phyloP scores from a whole-genome alignment of 1,140 invertebrate genomes.

The Hylyphantes graminicola region DNA sequence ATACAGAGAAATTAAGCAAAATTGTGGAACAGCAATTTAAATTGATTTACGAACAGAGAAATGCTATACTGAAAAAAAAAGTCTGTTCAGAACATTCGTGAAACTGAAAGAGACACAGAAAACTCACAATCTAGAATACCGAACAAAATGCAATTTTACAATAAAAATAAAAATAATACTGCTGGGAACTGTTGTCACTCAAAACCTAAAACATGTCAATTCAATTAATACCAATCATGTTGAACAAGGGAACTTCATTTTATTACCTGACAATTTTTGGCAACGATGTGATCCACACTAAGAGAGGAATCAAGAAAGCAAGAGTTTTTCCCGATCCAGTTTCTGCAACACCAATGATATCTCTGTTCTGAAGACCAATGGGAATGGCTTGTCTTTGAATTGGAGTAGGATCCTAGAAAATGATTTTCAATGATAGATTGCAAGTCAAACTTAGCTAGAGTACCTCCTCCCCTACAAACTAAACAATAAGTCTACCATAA shows the following conservation, averaged over 20 bases:
- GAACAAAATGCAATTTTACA: not conserved
- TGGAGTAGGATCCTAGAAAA: conserved; percentile 88
- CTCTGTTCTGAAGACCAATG: conserved; percentile 96
- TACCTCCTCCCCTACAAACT: too few species aligned
- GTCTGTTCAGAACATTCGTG: too few species aligned
- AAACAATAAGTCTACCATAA: too few species aligned
- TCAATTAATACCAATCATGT: not conserved
- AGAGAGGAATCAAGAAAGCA: conserved; percentile 96
- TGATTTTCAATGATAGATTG: not conserved
- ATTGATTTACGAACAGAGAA: too few species aligned
- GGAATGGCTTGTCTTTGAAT: conserved; percentile 99
- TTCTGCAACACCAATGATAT: conserved; percentile 99
- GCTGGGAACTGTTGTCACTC: too few species aligned
- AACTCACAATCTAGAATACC: not conserved
- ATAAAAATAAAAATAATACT: too few species aligned
- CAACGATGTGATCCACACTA: conserved; percentile 98
- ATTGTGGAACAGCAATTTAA: too few species aligned
- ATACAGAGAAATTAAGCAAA: too few species aligned
- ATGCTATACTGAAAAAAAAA: too few species aligned
- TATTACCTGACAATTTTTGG: conserved; percentile 76
- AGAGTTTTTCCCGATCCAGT: conserved; percentile 98
- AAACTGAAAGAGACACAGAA: not conserved
- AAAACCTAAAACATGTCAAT: too few species aligned
- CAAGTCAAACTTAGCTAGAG: too few species aligned
- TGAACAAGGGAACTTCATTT: not conserved